Percentiles rank a stretch among this genome's conserved stretches.
phyloP scores from a whole-genome alignment of 1,140 invertebrate genomes.

The Heliconius congener region DNA sequence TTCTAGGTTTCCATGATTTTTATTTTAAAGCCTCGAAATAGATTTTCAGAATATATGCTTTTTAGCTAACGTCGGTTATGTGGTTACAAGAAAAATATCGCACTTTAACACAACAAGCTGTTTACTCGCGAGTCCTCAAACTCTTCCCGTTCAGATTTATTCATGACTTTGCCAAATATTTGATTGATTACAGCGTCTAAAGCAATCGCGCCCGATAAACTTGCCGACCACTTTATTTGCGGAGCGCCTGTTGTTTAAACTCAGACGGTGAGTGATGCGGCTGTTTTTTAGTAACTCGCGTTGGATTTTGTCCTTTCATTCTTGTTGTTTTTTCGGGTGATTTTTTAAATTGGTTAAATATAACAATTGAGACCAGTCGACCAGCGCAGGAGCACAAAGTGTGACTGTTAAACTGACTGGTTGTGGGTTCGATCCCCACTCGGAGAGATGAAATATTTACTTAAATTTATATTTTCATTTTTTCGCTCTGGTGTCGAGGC shows the following conservation, averaged over 20 bases:
- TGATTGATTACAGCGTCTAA: constrained; percentile 71
- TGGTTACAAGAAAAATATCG: background rate
- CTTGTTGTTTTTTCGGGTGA: background rate
- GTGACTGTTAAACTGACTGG: too few species aligned
- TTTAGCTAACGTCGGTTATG: background rate
- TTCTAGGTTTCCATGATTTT: constrained; percentile 7
- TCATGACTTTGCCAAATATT: constrained; percentile 71
- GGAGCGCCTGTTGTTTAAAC: constrained; percentile 66
- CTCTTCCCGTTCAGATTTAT: constrained; percentile 57
- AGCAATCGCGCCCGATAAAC: constrained; percentile 64
- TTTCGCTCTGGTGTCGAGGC: too few species aligned
- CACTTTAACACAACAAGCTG: constrained; percentile 17
- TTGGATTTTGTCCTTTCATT: constrained; percentile 19
- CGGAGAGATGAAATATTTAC: background rate
- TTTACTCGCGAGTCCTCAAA: constrained; percentile 26
- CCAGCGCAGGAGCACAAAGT: too few species aligned
- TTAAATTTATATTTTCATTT: too few species aligned
- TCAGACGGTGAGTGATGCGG: constrained; percentile 56
- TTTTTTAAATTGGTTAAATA: background rate
- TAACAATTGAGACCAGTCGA: too few species aligned
- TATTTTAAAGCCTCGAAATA: constrained; percentile 13
- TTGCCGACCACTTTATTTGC: constrained; percentile 67
- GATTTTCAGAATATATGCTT: constrained; percentile 10
- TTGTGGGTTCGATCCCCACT: background rate
- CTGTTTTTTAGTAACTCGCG: constrained; percentile 46